Base-by-base conservation (phyloP, 2,888 invertebrate genomes). In the Eupithecia subumbrata region DNA sequence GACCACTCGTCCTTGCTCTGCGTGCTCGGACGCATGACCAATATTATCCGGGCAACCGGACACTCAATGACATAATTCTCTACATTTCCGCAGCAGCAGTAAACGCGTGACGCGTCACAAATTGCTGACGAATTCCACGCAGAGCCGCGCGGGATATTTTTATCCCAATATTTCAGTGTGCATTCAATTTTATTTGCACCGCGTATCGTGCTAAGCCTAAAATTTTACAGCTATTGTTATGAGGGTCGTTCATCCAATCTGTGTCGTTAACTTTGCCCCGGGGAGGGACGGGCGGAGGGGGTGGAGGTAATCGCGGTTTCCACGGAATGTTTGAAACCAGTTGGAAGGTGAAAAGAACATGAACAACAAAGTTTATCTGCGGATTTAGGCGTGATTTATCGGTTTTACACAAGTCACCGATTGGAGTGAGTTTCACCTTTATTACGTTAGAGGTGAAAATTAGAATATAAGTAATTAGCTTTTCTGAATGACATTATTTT, bases 191-290 rank as follows among this genome's bases (percentile, higher is more conserved):
- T 66, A 72, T 72, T 56, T 67, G 63, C 45, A 16, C 63, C 56
- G 45, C 56, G 66, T 75, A 73, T 75, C 69, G 69, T 30, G 45
- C 48, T 74, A 66, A 68, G 74, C 71, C 75, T 73, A 56, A 75
- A 69, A 75, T 74, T 74, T 75, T 66, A 71, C 69, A 74, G 72
- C 74, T 66, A 76, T 76, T 76, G 76, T 75, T 76, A 76, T 77
- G 73, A 63, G 69, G 73, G 74, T 73, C 79, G 76, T 79, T 77
- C 73, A 77, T 77, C 73, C 76, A 79, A 79, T 77, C 77, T 76
- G 76, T 69, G 77, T 74, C 77, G 74, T 77, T 79, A 79, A 74
- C 74, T 77, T 76, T 43, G 25, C 64, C 72, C 56, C 18, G 11
- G 37, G 66, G 66, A 37, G 18, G 37, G 66, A 0, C 9, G 34